phyloP scores from a whole-genome alignment of 2,113 vertebrate genomes.

The Halichoerus grypus region DNA sequence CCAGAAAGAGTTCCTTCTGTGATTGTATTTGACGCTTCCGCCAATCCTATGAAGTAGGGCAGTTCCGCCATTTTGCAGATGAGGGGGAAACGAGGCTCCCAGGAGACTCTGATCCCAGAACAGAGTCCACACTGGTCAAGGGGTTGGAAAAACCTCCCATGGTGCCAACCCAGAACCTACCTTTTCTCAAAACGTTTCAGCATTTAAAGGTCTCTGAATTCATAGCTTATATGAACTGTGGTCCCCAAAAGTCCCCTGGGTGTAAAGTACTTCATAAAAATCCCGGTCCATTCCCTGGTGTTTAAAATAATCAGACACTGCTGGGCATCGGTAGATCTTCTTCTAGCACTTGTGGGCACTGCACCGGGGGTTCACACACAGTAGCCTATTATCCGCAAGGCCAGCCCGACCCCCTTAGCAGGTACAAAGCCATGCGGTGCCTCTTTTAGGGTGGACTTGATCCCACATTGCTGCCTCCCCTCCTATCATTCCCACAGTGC shows the following conservation, averaged over 20 bases:
- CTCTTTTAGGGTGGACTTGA: not conserved
- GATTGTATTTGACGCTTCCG: not conserved
- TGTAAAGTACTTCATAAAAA: not conserved
- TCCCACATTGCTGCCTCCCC: not conserved
- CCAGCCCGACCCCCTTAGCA: not conserved
- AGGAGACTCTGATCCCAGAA: not conserved
- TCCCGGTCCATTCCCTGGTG: not conserved
- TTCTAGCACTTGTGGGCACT: not conserved
- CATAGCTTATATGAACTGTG: not conserved
- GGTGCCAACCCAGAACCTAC: not conserved
- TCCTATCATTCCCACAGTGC: not conserved
- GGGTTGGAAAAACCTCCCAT: not conserved
- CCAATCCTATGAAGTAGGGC: not conserved
- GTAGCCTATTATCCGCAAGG: not conserved
- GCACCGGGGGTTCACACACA: not conserved
- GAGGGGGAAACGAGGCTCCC: too few species aligned
- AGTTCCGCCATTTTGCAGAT: not conserved
- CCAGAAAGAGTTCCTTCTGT: not conserved
- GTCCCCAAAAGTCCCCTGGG: not conserved
- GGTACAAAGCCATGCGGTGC: not conserved
- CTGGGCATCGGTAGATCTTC: rapidly evolving
- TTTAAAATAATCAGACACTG: not conserved
- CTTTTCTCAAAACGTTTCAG: not conserved
- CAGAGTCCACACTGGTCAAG: rapidly evolving
- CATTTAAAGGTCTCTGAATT: not conserved